phyloP scores from a whole-genome alignment of 1,140 invertebrate species.

The Drosophila sp. region DNA sequence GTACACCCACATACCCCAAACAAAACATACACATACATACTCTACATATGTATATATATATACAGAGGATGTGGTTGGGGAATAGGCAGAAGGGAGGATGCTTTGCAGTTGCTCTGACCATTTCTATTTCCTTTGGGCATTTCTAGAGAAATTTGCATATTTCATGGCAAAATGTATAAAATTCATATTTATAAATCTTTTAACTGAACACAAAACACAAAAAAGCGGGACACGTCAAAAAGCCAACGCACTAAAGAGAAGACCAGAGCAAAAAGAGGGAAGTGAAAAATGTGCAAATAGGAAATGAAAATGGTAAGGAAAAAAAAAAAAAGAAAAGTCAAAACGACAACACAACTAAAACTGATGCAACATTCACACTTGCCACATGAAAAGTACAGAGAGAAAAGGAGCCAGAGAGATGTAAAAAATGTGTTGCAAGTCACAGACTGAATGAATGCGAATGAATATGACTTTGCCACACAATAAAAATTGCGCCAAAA shows the following conservation, averaged over 20 bases:
- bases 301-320: constrained; percentile 69
- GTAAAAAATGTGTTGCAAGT: constrained; percentile 78
- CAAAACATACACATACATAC: not conserved
- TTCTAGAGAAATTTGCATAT: constrained; percentile 74
- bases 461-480: constrained; percentile 71
- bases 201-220: constrained; percentile 74
- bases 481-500: constrained; percentile 61
- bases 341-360: not conserved
- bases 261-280: constrained; percentile 3
- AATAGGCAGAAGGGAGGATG: constrained; percentile 24
- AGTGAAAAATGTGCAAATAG: constrained; percentile 76
- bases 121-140: constrained; percentile 77
- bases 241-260: constrained; percentile 50
- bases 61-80: not conserved
- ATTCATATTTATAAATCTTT: constrained; percentile 82
- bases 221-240: constrained; percentile 75
- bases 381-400: constrained; percentile 46
- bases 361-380: constrained; percentile 56
- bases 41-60: not conserved
- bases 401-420: constrained; percentile 37
- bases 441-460: constrained; percentile 72
- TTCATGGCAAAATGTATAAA: constrained; percentile 80
- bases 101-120: constrained; percentile 53
- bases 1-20: not conserved
- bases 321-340: constrained; percentile 19